A percentile compares a stretch with the other conserved stretches of the same genome.
These are phyloP conservation scores for Cryptosula pallasiana DNA, from an alignment of 2,888 invertebrate genomes.

Conservation along the genomic window DNA sequence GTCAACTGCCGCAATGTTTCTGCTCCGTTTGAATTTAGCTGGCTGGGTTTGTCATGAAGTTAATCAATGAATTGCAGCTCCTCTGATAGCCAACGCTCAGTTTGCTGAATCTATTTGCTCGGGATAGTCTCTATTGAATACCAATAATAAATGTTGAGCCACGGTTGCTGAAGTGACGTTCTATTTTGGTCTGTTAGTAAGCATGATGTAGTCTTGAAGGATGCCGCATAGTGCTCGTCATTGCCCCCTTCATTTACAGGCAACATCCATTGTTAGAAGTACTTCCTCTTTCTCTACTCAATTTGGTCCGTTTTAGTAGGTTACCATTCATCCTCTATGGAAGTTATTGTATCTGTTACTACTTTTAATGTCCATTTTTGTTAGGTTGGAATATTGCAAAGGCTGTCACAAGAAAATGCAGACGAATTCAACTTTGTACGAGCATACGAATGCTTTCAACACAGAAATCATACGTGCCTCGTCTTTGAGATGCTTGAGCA, in stretches of 20 bases:
- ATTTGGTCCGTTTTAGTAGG: too few species aligned
- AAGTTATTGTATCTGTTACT: too few species aligned
- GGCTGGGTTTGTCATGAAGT: too few species aligned
- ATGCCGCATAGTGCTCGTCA: too few species aligned
- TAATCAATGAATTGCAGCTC: not conserved
- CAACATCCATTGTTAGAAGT: too few species aligned
- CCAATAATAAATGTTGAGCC: not conserved
- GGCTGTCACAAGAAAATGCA: conserved; percentile 55
- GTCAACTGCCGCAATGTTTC: too few species aligned
- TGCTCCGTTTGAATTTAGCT: too few species aligned
- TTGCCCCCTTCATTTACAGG: too few species aligned
- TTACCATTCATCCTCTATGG: too few species aligned
- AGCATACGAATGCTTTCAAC: conserved; percentile 99
- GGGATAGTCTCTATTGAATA: not conserved
- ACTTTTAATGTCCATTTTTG: not conserved
- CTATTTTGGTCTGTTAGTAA: not conserved
- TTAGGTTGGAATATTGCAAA: conserved; percentile 52
- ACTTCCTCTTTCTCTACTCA: too few species aligned
- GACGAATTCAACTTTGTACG: conserved; percentile 93
- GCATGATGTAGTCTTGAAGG: too few species aligned
- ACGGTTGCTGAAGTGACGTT: not conserved
- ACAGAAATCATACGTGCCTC: conserved; percentile 97
- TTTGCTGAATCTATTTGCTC: not conserved
- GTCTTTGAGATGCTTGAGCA: conserved; percentile 99
- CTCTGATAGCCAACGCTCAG: not conserved